These are phyloP conservation scores for Agonopterix arenella DNA, from an alignment of 2,888 invertebrate species.

Conservation along the genomic window DNA sequence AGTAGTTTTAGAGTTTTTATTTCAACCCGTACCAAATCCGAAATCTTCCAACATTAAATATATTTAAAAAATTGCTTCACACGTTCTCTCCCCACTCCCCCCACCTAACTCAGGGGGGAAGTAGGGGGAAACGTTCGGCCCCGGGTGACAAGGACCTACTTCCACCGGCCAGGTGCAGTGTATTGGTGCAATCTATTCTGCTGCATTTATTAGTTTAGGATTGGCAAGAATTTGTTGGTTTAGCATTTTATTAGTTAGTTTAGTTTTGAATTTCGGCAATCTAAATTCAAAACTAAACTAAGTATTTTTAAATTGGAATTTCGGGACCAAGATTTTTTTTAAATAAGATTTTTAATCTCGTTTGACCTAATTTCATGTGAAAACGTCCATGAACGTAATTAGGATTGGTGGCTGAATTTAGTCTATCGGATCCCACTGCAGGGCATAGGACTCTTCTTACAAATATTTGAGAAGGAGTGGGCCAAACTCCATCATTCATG, in stretches of 20 bases:
- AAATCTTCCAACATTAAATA: constrained; percentile 34
- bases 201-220: constrained; percentile 25
- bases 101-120: constrained; percentile 16
- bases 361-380: too few relatives aligned
- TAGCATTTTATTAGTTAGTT: neutral
- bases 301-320: too few relatives aligned
- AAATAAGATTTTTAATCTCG: too few relatives aligned
- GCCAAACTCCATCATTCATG: too few relatives aligned
- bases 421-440: too few relatives aligned
- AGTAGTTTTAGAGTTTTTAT: neutral
- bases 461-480: too few relatives aligned
- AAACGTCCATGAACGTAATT: too few relatives aligned
- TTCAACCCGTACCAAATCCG: neutral
- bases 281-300: too few relatives aligned
- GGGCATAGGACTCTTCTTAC: too few relatives aligned
- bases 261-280: neutral
- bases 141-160: constrained; percentile 37
- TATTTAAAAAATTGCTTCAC: constrained; percentile 50
- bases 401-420: too few relatives aligned
- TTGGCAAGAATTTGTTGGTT: constrained; percentile 4
- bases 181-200: constrained; percentile 57
- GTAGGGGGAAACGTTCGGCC: constrained; percentile 11
- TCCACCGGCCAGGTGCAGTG: constrained; percentile 50
- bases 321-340: too few relatives aligned
- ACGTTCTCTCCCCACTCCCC: constrained; percentile 19